A percentile compares a stretch with the other conserved stretches of the same genome.
phyloP scores from a whole-genome alignment of 2,797 vertebrate genomes.

The Antennarius maculatus region DNA sequence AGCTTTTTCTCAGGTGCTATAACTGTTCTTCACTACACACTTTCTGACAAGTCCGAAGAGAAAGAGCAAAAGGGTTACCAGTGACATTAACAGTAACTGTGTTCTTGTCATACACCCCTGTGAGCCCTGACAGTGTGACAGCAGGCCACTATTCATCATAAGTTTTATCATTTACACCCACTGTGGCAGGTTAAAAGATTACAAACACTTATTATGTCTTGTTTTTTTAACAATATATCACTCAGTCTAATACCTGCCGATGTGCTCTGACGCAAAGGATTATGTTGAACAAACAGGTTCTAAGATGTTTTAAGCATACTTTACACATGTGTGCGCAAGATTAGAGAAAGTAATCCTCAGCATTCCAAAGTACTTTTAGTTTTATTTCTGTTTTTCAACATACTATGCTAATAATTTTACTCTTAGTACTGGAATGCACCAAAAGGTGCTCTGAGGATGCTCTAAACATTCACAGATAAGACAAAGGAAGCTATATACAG shows the following conservation, averaged over 20 bases:
- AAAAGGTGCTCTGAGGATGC: not conserved
- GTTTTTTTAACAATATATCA: not conserved
- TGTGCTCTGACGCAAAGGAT: not conserved
- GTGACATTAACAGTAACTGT: not conserved
- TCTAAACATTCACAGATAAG: conserved; percentile 18
- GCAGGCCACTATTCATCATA: too few species aligned
- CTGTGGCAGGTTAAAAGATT: too few species aligned
- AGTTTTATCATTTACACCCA: not conserved
- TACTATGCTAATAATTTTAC: not conserved
- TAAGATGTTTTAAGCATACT: conserved; percentile 1
- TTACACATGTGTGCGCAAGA: not conserved
- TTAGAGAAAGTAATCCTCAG: not conserved
- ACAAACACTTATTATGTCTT: not conserved
- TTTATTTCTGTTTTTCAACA: conserved; percentile 1
- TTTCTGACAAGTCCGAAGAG: not conserved
- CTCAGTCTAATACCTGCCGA: not conserved
- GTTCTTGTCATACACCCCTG: not conserved
- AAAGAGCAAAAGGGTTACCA: not conserved
- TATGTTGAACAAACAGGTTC: conserved; percentile 1
- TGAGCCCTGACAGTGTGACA: not conserved
- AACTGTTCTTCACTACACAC: not conserved
- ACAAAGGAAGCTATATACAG: conserved; percentile 15
- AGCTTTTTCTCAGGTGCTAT: not conserved
- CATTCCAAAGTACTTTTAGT: too few species aligned
- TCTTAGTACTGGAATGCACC: conserved; percentile 2